Base-by-base conservation (phyloP, 1,140 invertebrate genomes). In the Lepidotrigona ventralis region DNA sequence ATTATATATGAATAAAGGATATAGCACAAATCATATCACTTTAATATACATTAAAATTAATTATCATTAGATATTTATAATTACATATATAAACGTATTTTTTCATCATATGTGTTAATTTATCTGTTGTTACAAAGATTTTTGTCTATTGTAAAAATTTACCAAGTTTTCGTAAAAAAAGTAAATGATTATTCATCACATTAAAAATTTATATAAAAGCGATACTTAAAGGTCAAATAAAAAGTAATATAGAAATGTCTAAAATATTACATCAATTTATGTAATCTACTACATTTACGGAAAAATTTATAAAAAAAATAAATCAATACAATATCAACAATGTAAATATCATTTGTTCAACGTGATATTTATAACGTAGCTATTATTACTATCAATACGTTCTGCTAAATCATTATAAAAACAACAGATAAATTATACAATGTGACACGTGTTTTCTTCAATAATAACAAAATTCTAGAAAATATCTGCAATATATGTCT, bases 381-480 rank as follows among this genome's bases (percentile, higher is more conserved):
- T 70, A 46, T 69, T 83, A 77, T 78, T 70, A 29, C 64, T 53
- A 77, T 82, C 53, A 33, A 68, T 15, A 78, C 29, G 39, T 83
- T 71, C 29, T 78, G 66, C 74, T 83, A 78, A 71, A 83, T 78
- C 75, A 83, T 83, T 81, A 78, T 39, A 79, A 86, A 88, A 83
- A 85, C 70, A 87, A 81, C 72, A 33, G 66, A 29, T 64, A 74
- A 85, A 83, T 87, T 82, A 84, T 75, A 81, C 89, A 78, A 81
- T 72, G 56, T 82, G 75, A 88, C 82, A 85, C 71, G 69, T 88
- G 69, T 77, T 69, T 68, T 78, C 17, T 56, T 46, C 66, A 56
- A 78, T 39, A 17, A 56, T 51, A 70, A 26, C 1, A 46, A 54
- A 60, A 54, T 70, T 53, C 11, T 71, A 6, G 19, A 1, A 26